Conservation (phyloP, 2,113 vertebrate genomes). For the Aythya baeri region DNA sequence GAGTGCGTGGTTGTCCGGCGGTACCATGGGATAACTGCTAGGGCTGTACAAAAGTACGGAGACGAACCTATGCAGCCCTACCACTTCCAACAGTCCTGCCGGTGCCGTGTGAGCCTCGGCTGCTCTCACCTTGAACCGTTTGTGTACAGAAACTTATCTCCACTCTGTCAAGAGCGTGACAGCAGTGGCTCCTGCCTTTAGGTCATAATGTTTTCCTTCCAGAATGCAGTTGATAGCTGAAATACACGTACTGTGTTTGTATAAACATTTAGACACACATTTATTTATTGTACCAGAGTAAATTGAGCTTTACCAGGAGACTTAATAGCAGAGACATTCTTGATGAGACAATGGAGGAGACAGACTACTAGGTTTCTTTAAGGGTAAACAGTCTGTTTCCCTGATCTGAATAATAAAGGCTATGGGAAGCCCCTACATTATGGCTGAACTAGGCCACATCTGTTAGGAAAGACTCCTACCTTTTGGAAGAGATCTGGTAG, state of each 20-base stretch:
- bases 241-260: neutral
- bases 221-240: neutral
- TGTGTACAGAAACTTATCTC: neutral
- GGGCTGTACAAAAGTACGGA: neutral
- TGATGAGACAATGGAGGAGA: neutral
- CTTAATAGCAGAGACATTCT: neutral
- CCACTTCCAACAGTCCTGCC: neutral
- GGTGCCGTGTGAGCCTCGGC: neutral
- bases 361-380: neutral
- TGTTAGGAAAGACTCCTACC: neutral
- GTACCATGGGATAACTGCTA: neutral
- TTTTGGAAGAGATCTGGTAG: neutral
- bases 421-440: neutral
- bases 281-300: neutral
- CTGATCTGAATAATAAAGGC: neutral
- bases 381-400: neutral
- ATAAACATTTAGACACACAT: neutral
- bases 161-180: too few species aligned
- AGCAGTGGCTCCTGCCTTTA: neutral
- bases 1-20: neutral
- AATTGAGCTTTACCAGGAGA: neutral
- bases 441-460: neutral
- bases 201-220: neutral
- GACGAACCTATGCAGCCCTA: too few species aligned
- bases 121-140: neutral